phyloP scores from a whole-genome alignment of 2,888 invertebrate species.

The Chloroclystis v-ata region DNA sequence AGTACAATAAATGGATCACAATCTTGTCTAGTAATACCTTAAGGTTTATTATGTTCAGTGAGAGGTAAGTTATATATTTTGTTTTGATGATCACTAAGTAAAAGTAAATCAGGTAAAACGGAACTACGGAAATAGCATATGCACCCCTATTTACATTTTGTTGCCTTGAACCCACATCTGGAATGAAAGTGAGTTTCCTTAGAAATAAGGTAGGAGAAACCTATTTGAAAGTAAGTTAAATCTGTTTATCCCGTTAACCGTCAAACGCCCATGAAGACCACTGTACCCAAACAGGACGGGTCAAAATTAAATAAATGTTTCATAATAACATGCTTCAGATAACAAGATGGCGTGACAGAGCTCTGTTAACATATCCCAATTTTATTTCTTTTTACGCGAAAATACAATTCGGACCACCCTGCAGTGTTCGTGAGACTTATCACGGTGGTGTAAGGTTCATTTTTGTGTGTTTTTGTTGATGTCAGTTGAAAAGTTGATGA shows the following conservation, averaged over 20 bases:
- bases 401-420: conserved; percentile 10
- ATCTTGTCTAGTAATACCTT: too few species aligned
- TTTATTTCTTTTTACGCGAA: conserved; percentile 36
- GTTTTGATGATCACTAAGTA: too few species aligned
- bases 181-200: too few species aligned
- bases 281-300: conserved; percentile 29
- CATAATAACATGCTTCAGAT: conserved; percentile 69
- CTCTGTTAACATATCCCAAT: conserved; percentile 64
- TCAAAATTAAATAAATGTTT: conserved; percentile 71
- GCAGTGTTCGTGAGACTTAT: conserved; percentile 7
- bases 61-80: too few species aligned
- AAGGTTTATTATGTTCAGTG: too few species aligned
- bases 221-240: too few species aligned
- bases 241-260: conserved; percentile 9
- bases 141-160: too few species aligned
- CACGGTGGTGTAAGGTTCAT: conserved; percentile 1
- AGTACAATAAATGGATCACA: too few species aligned
- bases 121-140: too few species aligned
- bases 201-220: too few species aligned
- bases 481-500: conserved; percentile 42
- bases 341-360: conserved; percentile 72
- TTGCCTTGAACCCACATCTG: too few species aligned
- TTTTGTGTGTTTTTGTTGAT: conserved; percentile 1
- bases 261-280: conserved; percentile 15
- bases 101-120: too few species aligned